These are phyloP conservation scores for Drosophila lacteicornis DNA, from an alignment of 1,140 invertebrate species.

Conservation along the genomic window DNA sequence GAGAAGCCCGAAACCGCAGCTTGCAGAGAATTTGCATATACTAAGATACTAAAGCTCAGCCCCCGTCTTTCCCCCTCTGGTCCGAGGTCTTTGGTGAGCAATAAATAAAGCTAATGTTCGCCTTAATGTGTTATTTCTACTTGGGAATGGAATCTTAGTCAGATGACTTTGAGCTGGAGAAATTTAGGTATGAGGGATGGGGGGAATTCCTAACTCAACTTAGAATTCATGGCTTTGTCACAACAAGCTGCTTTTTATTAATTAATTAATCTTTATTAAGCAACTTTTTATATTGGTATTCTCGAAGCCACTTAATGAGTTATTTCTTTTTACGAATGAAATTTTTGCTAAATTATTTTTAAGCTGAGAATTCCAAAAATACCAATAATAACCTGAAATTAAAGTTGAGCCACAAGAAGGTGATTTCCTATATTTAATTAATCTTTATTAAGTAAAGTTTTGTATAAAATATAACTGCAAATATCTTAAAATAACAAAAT, in stretches of 20 bases:
- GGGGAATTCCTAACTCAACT: neutral
- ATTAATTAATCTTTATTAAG: constrained; percentile 1
- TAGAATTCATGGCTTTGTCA: neutral
- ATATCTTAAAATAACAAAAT: neutral
- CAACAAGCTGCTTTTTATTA: neutral
- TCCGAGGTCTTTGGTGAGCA: constrained; percentile 18
- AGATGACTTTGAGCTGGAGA: constrained; percentile 20
- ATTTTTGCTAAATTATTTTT: constrained; percentile 10
- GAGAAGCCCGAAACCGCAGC: constrained; percentile 40
- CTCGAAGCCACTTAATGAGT: neutral
- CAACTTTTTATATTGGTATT: too few species aligned
- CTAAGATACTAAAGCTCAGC: neutral
- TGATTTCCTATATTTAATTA: neutral
- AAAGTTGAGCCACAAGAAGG: neutral
- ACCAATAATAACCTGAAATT: neutral
- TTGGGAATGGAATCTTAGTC: constrained; percentile 24
- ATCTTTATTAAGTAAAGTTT: neutral
- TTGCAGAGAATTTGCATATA: constrained; percentile 57
- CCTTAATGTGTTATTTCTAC: constrained; percentile 44
- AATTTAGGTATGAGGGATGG: neutral
- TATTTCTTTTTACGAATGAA: constrained; percentile 16
- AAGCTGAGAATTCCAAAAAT: neutral
- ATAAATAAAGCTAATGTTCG: constrained; percentile 49
- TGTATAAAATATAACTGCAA: too few species aligned
- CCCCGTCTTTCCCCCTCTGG: constrained; percentile 14